phyloP scores from a whole-genome alignment of 2,888 invertebrate species.

The Baronia brevicornis region DNA sequence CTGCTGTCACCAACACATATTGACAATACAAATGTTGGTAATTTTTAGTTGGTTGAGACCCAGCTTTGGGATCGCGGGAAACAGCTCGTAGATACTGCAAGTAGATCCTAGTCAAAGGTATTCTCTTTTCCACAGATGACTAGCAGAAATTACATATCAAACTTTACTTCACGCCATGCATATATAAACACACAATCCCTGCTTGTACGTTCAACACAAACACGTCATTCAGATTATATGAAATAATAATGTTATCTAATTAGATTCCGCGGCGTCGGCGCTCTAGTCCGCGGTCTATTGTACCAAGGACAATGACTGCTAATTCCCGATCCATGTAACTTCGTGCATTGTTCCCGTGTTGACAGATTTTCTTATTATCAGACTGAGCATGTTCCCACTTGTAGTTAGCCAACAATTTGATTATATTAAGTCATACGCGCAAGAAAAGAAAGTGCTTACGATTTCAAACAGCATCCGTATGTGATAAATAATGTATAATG shows the following conservation, averaged over 20 bases:
- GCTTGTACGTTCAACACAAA: slow-evolving; percentile 11
- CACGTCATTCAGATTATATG: slow-evolving; percentile 21
- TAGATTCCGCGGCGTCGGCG: slow-evolving; percentile 39
- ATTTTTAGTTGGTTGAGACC: no score
- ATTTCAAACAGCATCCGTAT: no score
- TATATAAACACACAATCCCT: slow-evolving; percentile 4
- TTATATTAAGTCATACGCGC: no score
- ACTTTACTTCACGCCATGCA: slow-evolving; percentile 3
- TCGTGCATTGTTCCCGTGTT: slow-evolving; percentile 67
- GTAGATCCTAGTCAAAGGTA: no score
- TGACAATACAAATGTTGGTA: no score
- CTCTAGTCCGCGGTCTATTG: slow-evolving; percentile 41
- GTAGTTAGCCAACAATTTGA: slow-evolving; percentile 19
- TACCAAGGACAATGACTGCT: slow-evolving; percentile 63
- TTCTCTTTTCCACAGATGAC: no score
- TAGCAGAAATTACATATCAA: no score
- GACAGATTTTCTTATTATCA: slow-evolving; percentile 73
- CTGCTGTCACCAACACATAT: no score
- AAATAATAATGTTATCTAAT: slow-evolving; percentile 56
- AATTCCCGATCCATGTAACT: slow-evolving; percentile 72
- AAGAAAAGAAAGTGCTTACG: no score
- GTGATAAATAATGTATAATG: no score
- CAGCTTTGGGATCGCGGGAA: no score
- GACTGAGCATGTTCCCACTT: slow-evolving; percentile 39
- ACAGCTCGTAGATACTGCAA: no score